A percentile compares a stretch with the other conserved stretches of the same genome.
Evolutionary conservation across 2,113 vertebrate species (phyloP).

Genomic region (Promerops cafer): DNA sequence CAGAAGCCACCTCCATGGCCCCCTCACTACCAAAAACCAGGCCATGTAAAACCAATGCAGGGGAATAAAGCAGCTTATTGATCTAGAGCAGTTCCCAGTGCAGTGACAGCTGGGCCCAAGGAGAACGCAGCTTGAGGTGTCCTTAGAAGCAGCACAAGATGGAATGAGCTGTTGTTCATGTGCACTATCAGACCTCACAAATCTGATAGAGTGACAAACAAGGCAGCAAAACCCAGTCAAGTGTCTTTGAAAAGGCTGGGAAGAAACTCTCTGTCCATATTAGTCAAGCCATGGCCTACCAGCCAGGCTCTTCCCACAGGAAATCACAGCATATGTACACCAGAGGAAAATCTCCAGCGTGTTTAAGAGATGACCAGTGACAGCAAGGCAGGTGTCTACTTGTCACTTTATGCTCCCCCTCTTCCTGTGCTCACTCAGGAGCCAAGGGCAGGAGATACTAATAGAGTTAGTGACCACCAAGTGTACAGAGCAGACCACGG

Average conservation of each 20-base stretch:
- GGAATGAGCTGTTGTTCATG: background rate
- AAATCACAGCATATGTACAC: background rate
- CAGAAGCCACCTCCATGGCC: background rate
- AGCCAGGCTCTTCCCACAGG: background rate
- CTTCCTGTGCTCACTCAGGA: background rate
- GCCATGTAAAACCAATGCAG: background rate
- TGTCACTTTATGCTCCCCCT: background rate
- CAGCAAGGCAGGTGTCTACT: background rate
- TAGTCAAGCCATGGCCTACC: background rate
- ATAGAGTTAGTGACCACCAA: background rate
- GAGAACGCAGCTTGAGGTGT: rapidly evolving
- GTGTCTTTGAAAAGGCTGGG: background rate
- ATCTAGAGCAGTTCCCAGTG: background rate
- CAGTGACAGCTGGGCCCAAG: background rate
- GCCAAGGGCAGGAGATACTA: background rate
- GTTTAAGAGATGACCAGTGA: background rate
- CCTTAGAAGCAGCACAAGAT: background rate
- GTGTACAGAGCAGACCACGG: background rate
- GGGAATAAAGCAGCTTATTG: background rate
- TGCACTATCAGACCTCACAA: background rate
- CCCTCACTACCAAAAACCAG: background rate
- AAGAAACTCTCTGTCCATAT: background rate
- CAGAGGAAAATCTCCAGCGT: background rate
- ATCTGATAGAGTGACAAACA: background rate
- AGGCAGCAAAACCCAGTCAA: background rate